Conservation (phyloP, 2,797 vertebrate species). For the Harpagifer antarcticus region DNA sequence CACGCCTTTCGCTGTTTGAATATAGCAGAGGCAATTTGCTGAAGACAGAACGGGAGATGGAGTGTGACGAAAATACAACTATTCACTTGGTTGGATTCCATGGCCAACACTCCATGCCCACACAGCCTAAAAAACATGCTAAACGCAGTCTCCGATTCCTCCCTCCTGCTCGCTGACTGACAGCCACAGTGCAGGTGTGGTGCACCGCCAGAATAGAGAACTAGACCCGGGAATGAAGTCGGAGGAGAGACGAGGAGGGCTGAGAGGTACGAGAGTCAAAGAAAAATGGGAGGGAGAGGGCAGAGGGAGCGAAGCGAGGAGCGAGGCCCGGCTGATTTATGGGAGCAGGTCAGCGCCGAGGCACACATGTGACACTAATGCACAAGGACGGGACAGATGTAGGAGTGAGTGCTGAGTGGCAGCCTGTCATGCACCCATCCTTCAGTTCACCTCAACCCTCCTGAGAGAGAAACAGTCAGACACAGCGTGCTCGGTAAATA, state of each 20-base stretch:
- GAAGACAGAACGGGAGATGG: conserved; percentile 58
- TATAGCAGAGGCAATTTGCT: conserved; percentile 71
- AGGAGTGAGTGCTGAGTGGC: conserved; percentile 67
- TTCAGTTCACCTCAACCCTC: conserved; percentile 58
- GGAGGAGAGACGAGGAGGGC: conserved; percentile 41
- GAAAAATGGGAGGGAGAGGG: neutral
- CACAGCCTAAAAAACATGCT: conserved; percentile 64
- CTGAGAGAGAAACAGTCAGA: conserved; percentile 41
- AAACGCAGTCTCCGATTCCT: conserved; percentile 55
- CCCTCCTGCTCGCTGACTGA: conserved; percentile 74
- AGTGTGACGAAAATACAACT: conserved; percentile 59
- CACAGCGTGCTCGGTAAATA: conserved; percentile 42
- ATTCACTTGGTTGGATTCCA: conserved; percentile 64
- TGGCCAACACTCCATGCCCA: conserved; percentile 61
- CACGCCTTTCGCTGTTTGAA: conserved; percentile 60
- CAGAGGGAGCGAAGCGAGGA: conserved; percentile 26
- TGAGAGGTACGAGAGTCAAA: conserved; percentile 25
- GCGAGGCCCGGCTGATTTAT: conserved; percentile 67
- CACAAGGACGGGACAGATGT: conserved; percentile 80
- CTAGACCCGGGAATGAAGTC: conserved; percentile 38
- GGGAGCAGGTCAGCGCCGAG: conserved; percentile 71
- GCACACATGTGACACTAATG: conserved; percentile 77
- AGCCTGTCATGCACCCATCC: conserved; percentile 68
- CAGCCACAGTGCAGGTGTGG: conserved; percentile 76
- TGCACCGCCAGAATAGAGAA: conserved; percentile 71